Percentiles rank a stretch among this genome's conserved stretches.
phyloP scores from a whole-genome alignment of 1,140 invertebrate species.

The Venturia canescens region DNA sequence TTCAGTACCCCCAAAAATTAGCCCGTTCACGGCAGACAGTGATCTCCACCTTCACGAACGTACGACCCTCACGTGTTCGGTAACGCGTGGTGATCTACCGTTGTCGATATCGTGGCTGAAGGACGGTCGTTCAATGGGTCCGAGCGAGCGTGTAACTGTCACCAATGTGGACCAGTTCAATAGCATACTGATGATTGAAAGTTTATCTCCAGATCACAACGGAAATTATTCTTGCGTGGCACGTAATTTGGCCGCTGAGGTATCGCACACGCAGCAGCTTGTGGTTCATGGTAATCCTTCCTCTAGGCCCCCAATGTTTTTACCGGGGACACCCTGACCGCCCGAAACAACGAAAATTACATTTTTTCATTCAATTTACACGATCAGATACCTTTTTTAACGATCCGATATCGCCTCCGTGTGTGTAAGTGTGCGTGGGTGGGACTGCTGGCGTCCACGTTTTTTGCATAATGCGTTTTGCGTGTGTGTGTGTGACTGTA shows the following conservation, averaged over 20 bases:
- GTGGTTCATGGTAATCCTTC: slow-evolving; percentile 88
- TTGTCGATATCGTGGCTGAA: slow-evolving; percentile 87
- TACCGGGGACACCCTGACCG: slow-evolving; percentile 66
- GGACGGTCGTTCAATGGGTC: slow-evolving; percentile 82
- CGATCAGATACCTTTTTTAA: too few species aligned
- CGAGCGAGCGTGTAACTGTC: slow-evolving; percentile 80
- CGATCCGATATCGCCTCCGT: too few species aligned
- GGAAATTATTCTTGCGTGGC: slow-evolving; percentile 88
- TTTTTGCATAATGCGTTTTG: slow-evolving; percentile 5
- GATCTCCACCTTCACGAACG: slow-evolving; percentile 87
- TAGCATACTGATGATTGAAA: slow-evolving; percentile 88
- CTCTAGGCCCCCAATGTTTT: slow-evolving; percentile 66
- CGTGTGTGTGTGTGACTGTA: neutral
- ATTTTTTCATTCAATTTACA: too few species aligned
- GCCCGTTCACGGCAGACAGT: slow-evolving; percentile 84
- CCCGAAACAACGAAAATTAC: slow-evolving; percentile 64
- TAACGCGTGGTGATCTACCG: slow-evolving; percentile 87
- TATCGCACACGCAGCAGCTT: slow-evolving; percentile 85
- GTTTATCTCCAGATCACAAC: slow-evolving; percentile 86
- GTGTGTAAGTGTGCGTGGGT: slow-evolving; percentile 60
- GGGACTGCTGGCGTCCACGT: slow-evolving; percentile 39
- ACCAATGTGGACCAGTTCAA: slow-evolving; percentile 87
- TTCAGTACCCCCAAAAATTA: slow-evolving; percentile 89
- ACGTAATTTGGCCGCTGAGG: slow-evolving; percentile 84
- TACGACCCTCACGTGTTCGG: slow-evolving; percentile 86